These are phyloP conservation scores for Mesorhabditis spiculigera DNA, from an alignment of 2,888 invertebrate species.

Conservation along the genomic window DNA sequence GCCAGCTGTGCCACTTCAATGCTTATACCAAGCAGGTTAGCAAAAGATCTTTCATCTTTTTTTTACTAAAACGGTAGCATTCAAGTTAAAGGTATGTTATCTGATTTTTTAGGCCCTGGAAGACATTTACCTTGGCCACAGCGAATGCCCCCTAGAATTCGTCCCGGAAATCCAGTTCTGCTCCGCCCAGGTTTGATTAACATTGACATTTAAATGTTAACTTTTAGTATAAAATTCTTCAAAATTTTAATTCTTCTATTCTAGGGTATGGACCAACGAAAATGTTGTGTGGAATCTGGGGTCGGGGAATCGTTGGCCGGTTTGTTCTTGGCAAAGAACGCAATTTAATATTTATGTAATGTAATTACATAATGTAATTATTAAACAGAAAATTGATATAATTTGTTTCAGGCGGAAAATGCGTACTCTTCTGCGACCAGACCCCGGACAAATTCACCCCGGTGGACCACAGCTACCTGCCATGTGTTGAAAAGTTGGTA, in stretches of 20 bases:
- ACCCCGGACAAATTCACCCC: constrained; percentile 45
- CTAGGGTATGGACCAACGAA: no score
- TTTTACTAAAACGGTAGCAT: no score
- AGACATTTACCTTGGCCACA: constrained; percentile 47
- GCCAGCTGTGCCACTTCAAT: constrained; percentile 36
- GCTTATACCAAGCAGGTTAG: constrained; percentile 13
- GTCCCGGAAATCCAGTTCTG: constrained; percentile 49
- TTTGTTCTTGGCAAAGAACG: no score
- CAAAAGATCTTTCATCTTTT: no score
- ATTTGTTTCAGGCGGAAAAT: constrained; percentile 49
- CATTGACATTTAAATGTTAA: no score
- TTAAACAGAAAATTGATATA: no score
- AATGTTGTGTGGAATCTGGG: no score
- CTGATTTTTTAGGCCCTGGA: constrained; percentile 39
- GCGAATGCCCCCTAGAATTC: constrained; percentile 47
- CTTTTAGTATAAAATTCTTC: not conserved
- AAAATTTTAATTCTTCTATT: not conserved
- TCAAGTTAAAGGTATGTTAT: not conserved
- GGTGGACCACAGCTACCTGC: constrained; percentile 41
- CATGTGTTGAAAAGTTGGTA: constrained; percentile 41
- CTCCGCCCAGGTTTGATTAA: constrained; percentile 30
- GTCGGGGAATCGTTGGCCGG: no score
- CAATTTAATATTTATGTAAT: no score
- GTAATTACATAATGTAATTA: no score
- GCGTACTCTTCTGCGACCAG: constrained; percentile 46